These are phyloP conservation scores for Tortrix viridana DNA, from an alignment of 2,888 invertebrate genomes.

Conservation along the genomic window DNA sequence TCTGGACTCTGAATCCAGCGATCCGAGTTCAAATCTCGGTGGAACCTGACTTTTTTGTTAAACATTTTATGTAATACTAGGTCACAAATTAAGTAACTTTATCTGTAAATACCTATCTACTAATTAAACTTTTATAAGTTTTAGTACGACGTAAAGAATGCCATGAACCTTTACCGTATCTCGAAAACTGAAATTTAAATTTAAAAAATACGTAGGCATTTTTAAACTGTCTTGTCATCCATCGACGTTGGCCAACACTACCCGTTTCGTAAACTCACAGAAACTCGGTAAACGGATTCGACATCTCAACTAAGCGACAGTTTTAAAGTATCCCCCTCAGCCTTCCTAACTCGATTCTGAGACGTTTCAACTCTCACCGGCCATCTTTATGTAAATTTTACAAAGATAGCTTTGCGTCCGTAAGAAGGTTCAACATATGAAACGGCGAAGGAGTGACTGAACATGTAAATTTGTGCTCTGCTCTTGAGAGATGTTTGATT, in stretches of 20 bases:
- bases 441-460: slow-evolving; percentile 35
- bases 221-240: background rate
- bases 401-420: slow-evolving; percentile 60
- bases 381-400: slow-evolving; percentile 81
- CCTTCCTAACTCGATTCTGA: slow-evolving; percentile 79
- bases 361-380: slow-evolving; percentile 68
- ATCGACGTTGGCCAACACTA: slow-evolving; percentile 31
- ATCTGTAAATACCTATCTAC: no score
- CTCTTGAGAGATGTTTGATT: slow-evolving; percentile 61
- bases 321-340: slow-evolving; percentile 73
- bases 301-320: slow-evolving; percentile 81
- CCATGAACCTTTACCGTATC: no score
- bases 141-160: no score
- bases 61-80: background rate
- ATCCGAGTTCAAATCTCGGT: slow-evolving; percentile 88
- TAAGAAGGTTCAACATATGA: slow-evolving; percentile 47
- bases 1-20: slow-evolving; percentile 87
- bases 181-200: no score
- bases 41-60: slow-evolving; percentile 61
- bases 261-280: slow-evolving; percentile 50
- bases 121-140: no score
- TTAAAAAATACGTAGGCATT: background rate
- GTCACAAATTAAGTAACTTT: no score
- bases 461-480: slow-evolving; percentile 47
- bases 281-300: slow-evolving; percentile 79